A percentile compares a stretch with the other conserved stretches of the same genome.
phyloP scores from a whole-genome alignment of 1,140 invertebrate species.

The Drosophila gunungcola region DNA sequence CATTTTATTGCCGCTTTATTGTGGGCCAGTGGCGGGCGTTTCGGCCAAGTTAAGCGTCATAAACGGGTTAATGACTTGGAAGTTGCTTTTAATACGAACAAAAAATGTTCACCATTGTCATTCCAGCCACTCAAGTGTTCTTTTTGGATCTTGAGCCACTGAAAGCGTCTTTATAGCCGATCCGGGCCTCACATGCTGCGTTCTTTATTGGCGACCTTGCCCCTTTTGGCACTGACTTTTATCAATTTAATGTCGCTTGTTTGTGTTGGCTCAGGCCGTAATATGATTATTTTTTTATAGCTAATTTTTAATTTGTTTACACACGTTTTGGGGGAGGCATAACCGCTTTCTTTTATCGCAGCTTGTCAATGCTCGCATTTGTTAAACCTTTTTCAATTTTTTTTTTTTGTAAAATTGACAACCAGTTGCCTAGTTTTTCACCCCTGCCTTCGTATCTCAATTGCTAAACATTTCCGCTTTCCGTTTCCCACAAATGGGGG shows the following conservation, averaged over 20 bases:
- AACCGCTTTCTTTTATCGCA: conserved; percentile 46
- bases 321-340: conserved; percentile 41
- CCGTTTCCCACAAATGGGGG: conserved; percentile 51
- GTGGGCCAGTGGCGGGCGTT: conserved; percentile 60
- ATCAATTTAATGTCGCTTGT: conserved; percentile 68
- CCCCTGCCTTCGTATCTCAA: conserved; percentile 9
- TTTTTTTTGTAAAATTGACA: conserved; percentile 50
- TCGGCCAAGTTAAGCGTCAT: conserved; percentile 74
- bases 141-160: conserved; percentile 19
- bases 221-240: conserved; percentile 40
- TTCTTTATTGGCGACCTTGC: conserved; percentile 41
- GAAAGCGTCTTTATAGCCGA: conserved; percentile 41
- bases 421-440: conserved; percentile 66
- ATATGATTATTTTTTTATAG: conserved; percentile 81
- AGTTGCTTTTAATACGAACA: conserved; percentile 75
- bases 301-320: conserved; percentile 82
- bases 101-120: conserved; percentile 52
- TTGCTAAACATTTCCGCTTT: conserved; percentile 67
- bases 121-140: conserved; percentile 37
- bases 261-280: conserved; percentile 64
- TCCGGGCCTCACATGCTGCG: conserved; percentile 34
- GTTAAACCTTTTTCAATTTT: conserved; percentile 27
- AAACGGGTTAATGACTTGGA: conserved; percentile 83
- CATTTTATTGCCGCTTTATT: conserved; percentile 80
- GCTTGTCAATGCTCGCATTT: conserved; percentile 52